Conservation (phyloP, 2,113 vertebrate species). For the Tenrec ecaudatus region DNA sequence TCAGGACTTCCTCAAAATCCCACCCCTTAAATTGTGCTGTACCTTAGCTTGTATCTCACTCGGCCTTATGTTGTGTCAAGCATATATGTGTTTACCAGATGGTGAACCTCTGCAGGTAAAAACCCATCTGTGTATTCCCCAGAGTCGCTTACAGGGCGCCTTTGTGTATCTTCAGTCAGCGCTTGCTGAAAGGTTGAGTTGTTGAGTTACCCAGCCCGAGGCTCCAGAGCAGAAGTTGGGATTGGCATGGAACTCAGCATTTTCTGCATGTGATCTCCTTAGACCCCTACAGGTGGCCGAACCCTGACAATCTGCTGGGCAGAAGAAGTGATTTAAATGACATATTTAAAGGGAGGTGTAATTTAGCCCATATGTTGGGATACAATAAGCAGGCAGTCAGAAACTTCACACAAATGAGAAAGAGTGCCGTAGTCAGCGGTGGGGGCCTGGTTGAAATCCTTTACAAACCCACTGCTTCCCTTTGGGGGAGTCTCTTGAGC, state of each 20-base stretch:
- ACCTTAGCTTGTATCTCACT: background rate
- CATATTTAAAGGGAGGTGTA: slow-evolving; percentile 57
- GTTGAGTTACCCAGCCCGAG: background rate
- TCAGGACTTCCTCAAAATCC: background rate
- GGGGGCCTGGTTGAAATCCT: slow-evolving; percentile 58
- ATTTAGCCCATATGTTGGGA: slow-evolving; percentile 68
- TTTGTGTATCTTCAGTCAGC: slow-evolving; percentile 30
- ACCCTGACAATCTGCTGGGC: slow-evolving; percentile 60
- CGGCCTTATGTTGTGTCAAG: background rate
- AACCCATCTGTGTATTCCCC: background rate
- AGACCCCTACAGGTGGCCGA: slow-evolving; percentile 52
- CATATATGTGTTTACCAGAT: background rate
- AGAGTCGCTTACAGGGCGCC: background rate
- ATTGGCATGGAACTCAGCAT: background rate
- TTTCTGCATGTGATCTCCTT: slow-evolving; percentile 61
- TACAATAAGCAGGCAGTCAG: slow-evolving; percentile 41
- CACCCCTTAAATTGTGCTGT: background rate
- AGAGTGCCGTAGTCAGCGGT: slow-evolving; percentile 64
- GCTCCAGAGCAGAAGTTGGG: slow-evolving; percentile 31
- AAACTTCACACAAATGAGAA: slow-evolving; percentile 41
- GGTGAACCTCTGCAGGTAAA: slow-evolving; percentile 9
- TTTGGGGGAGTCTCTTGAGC: slow-evolving; percentile 16
- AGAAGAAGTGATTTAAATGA: slow-evolving; percentile 74
- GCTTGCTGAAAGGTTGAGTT: slow-evolving; percentile 65
- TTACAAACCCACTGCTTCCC: slow-evolving; percentile 59